Evolutionary conservation across 1,140 invertebrate species (phyloP).

Genomic region (Lutraria rhynchaena): DNA sequence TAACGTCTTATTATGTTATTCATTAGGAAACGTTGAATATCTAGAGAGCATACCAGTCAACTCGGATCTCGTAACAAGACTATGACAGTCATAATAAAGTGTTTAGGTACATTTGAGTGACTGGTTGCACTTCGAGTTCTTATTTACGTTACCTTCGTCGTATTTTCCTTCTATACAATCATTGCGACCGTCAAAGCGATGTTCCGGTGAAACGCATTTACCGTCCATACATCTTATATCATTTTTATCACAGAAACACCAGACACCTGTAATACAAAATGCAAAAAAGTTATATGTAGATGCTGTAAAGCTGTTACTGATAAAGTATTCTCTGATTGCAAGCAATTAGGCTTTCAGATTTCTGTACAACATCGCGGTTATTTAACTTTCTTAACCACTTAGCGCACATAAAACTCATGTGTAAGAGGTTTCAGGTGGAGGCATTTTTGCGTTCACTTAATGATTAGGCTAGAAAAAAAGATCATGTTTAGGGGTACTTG

Average conservation of each 20-base stretch:
- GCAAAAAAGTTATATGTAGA: not conserved
- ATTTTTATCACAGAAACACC: slow-evolving; percentile 21
- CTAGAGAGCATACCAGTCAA: not conserved
- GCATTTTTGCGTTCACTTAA: too few relatives aligned
- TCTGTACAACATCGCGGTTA: too few relatives aligned
- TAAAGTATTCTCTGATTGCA: too few relatives aligned
- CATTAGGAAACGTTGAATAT: not conserved
- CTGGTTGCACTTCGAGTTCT: not conserved
- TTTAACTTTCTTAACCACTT: too few relatives aligned
- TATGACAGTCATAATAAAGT: not conserved
- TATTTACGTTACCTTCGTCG: slow-evolving; percentile 34
- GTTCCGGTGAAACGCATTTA: slow-evolving; percentile 10
- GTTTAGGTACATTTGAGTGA: not conserved
- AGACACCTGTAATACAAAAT: slow-evolving; percentile 5
- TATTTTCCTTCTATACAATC: slow-evolving; percentile 44
- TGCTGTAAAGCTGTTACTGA: too few relatives aligned
- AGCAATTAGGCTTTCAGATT: too few relatives aligned
- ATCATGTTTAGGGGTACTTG: too few relatives aligned
- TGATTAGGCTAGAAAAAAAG: too few relatives aligned
- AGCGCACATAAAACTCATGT: too few relatives aligned
- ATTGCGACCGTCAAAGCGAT: slow-evolving; percentile 9
- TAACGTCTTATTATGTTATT: not conserved
- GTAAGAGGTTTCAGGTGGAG: too few relatives aligned
- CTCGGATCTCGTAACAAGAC: not conserved
- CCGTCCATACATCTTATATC: slow-evolving; percentile 49